A percentile compares a stretch with the other conserved stretches of the same genome.
phyloP scores from a whole-genome alignment of 2,797 vertebrate genomes.

The Channa striata region DNA sequence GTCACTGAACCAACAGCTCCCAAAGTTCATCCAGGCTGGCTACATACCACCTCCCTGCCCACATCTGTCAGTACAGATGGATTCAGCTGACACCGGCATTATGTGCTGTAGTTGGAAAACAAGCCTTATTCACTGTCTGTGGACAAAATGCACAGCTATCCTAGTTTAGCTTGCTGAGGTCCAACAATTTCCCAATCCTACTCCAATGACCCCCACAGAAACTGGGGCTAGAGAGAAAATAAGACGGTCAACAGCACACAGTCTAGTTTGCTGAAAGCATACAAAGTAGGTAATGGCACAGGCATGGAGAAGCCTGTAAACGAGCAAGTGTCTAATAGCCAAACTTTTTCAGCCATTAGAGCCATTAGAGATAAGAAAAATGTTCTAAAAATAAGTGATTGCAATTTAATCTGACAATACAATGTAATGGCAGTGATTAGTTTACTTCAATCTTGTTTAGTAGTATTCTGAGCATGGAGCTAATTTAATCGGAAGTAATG shows the following conservation, averaged over 20 bases:
- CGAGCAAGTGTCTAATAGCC: conserved; percentile 14
- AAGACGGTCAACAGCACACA: conserved; percentile 26
- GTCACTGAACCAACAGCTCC: conserved; percentile 17
- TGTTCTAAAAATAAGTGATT: background rate
- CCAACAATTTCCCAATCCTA: conserved; percentile 15
- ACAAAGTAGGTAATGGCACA: conserved; percentile 53
- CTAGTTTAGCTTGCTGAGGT: conserved; percentile 37
- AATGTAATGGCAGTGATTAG: background rate
- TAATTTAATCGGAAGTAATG: background rate
- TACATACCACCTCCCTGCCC: conserved; percentile 43
- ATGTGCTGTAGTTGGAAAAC: conserved; percentile 47
- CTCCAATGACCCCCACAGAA: conserved; percentile 23
- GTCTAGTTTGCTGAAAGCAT: conserved; percentile 49
- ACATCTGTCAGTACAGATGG: conserved; percentile 37
- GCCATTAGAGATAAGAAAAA: conserved; percentile 16
- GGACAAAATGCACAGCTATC: conserved; percentile 53
- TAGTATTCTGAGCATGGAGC: background rate
- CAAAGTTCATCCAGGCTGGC: conserved; percentile 39
- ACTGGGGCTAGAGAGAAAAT: conserved; percentile 39
- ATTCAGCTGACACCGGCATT: conserved; percentile 62
- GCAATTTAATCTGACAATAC: background rate
- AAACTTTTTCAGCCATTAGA: conserved; percentile 8
- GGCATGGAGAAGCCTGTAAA: conserved; percentile 22
- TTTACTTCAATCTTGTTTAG: background rate
- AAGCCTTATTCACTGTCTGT: conserved; percentile 51